phyloP scores from a whole-genome alignment of 2,797 vertebrate genomes.

The Salmo trutta region DNA sequence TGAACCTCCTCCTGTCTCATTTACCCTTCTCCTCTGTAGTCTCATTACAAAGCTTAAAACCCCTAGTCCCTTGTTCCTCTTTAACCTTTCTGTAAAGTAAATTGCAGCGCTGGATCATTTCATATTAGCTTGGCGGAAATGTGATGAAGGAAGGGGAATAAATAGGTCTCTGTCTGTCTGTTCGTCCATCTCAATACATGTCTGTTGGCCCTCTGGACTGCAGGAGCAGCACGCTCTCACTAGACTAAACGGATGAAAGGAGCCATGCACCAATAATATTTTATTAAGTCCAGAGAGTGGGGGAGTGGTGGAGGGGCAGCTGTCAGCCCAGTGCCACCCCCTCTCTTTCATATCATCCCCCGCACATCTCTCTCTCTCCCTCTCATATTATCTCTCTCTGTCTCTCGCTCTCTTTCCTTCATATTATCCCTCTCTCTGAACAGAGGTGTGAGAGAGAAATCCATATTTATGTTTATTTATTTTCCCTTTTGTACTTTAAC shows the following conservation, averaged over 20 bases:
- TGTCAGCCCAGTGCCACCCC: constrained; percentile 1
- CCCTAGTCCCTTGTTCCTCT: constrained; percentile 21
- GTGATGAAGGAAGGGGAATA: constrained; percentile 27
- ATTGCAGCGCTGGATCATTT: constrained; percentile 52
- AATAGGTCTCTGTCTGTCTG: constrained; percentile 6
- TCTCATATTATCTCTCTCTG: background rate
- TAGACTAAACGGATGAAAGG: constrained; percentile 25
- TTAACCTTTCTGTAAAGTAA: constrained; percentile 39
- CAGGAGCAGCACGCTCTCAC: constrained; percentile 5
- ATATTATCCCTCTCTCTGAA: constrained; percentile 39
- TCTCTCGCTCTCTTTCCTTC: constrained; percentile 12
- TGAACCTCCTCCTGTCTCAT: constrained; percentile 12
- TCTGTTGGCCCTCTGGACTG: constrained; percentile 13
- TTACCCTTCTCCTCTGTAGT: constrained; percentile 34
- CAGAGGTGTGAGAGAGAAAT: background rate
- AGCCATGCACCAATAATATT: constrained; percentile 16
- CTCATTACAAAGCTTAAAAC: constrained; percentile 44
- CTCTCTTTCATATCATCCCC: constrained; percentile 34
- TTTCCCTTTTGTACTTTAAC: too few relatives aligned
- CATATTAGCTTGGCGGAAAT: constrained; percentile 27
- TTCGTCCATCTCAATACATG: background rate
- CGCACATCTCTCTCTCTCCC: constrained; percentile 25
- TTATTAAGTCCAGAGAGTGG: constrained; percentile 26
- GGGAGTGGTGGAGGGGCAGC: background rate
- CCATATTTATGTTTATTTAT: too few relatives aligned